A percentile compares a stretch with the other conserved stretches of the same genome.
These are phyloP conservation scores for Papilio xuthus DNA, from an alignment of 1,140 invertebrate species.

Conservation along the genomic window DNA sequence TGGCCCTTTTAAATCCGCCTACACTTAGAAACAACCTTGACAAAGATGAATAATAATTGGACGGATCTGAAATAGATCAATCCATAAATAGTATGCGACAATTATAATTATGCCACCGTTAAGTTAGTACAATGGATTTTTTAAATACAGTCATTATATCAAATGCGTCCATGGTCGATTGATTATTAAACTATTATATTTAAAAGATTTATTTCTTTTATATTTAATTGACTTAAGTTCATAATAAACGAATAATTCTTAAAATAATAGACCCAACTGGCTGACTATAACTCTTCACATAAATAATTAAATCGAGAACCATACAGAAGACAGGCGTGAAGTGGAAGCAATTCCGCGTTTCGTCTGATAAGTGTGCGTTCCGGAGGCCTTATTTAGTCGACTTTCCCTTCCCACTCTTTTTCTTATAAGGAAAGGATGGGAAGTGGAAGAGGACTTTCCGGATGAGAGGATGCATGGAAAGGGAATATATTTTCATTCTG, in stretches of 20 bases:
- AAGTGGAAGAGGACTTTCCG: too few relatives aligned
- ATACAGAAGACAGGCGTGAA: too few relatives aligned
- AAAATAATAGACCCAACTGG: too few relatives aligned
- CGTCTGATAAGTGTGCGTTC: too few relatives aligned
- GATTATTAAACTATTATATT: neutral
- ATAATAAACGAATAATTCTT: neutral
- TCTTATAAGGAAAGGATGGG: too few relatives aligned
- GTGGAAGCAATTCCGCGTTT: too few relatives aligned
- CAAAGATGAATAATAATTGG: neutral
- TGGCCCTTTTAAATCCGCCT: neutral
- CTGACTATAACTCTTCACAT: too few relatives aligned
- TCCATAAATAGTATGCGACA: neutral
- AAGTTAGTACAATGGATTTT: neutral
- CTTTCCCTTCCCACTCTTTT: too few relatives aligned
- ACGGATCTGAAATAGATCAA: neutral
- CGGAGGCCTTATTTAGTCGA: too few relatives aligned
- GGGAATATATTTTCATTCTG: too few relatives aligned
- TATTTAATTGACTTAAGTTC: neutral
- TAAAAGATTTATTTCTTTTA: neutral
- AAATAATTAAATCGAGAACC: too few relatives aligned
- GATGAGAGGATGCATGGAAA: too few relatives aligned
- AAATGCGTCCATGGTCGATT: conserved; percentile 2
- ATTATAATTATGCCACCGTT: neutral
- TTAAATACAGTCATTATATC: neutral
- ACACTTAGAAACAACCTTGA: neutral